These are phyloP conservation scores for Orius laevigatus DNA, from an alignment of 1,140 invertebrate genomes.

Conservation along the genomic window DNA sequence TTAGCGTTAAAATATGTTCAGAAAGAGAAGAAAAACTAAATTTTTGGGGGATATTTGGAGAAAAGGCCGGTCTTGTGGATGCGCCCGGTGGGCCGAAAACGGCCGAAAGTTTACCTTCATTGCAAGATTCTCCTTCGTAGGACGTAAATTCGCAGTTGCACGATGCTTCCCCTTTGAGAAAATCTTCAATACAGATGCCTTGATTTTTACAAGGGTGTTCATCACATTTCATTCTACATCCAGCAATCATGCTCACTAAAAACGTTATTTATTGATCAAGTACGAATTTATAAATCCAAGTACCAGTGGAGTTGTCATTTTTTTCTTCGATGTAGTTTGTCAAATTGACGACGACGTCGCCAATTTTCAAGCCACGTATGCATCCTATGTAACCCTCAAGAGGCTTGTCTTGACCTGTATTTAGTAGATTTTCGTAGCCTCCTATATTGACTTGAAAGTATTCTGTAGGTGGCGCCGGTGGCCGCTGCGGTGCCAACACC, in stretches of 20 bases:
- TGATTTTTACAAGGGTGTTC: conserved; percentile 71
- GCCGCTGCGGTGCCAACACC: conserved; percentile 65
- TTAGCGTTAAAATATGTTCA: too few relatives aligned
- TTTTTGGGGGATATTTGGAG: too few relatives aligned
- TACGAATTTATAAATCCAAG: neutral
- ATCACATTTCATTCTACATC: conserved; percentile 81
- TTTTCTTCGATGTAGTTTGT: conserved; percentile 45
- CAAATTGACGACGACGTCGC: conserved; percentile 57
- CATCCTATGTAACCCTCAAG: conserved; percentile 71
- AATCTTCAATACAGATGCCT: conserved; percentile 76
- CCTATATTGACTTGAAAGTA: conserved; percentile 83
- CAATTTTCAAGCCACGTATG: conserved; percentile 74
- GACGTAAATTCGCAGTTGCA: conserved; percentile 81
- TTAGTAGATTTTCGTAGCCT: conserved; percentile 58
- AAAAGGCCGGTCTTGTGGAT: too few relatives aligned
- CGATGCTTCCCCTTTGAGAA: conserved; percentile 60
- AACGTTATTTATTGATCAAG: conserved; percentile 1
- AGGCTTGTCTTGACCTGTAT: conserved; percentile 40
- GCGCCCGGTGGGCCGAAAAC: too few relatives aligned
- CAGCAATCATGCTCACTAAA: conserved; percentile 47
- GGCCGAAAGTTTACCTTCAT: conserved; percentile 29
- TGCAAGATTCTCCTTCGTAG: conserved; percentile 60
- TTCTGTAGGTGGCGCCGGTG: conserved; percentile 61
- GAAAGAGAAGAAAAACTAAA: too few relatives aligned
- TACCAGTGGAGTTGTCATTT: conserved; percentile 45